Conservation (phyloP, 1,140 invertebrate species). For the Diabrotica virgifera region DNA sequence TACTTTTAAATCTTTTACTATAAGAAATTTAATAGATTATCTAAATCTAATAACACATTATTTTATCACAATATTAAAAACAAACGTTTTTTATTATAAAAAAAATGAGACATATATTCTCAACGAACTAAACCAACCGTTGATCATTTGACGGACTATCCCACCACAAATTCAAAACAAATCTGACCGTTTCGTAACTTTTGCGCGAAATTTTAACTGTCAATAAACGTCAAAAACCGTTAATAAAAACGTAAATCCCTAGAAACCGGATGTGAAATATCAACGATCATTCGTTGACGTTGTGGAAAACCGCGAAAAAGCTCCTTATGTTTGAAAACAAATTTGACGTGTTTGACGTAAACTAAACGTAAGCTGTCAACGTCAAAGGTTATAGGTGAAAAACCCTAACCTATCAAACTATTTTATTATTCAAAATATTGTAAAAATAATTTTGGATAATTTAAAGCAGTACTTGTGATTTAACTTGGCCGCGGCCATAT, state of each 20-base stretch:
- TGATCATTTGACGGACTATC: conserved; percentile 4
- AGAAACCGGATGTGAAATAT: not conserved
- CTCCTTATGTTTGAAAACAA: too few species aligned
- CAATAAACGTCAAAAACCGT: not conserved
- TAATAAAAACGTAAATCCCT: not conserved
- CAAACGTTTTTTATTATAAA: not conserved
- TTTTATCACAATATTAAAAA: not conserved
- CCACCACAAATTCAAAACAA: conserved; percentile 13
- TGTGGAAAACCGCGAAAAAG: too few species aligned
- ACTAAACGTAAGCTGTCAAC: too few species aligned
- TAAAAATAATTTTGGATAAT: too few species aligned
- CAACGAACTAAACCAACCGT: conserved; percentile 8
- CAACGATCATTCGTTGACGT: too few species aligned
- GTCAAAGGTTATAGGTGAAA: too few species aligned
- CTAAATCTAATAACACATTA: conserved; percentile 3
- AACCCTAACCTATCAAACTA: too few species aligned
- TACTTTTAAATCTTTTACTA: too few species aligned
- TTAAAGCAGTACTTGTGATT: too few species aligned
- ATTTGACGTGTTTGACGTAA: too few species aligned
- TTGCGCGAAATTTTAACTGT: conserved; percentile 10
- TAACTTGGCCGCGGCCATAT: too few species aligned
- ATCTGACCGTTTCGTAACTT: conserved; percentile 3
- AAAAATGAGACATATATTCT: not conserved
- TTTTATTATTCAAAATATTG: too few species aligned
- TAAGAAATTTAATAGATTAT: not conserved